These are phyloP conservation scores for Leptogaster cylindrica DNA, from an alignment of 2,888 invertebrate genomes.

Conservation along the genomic window DNA sequence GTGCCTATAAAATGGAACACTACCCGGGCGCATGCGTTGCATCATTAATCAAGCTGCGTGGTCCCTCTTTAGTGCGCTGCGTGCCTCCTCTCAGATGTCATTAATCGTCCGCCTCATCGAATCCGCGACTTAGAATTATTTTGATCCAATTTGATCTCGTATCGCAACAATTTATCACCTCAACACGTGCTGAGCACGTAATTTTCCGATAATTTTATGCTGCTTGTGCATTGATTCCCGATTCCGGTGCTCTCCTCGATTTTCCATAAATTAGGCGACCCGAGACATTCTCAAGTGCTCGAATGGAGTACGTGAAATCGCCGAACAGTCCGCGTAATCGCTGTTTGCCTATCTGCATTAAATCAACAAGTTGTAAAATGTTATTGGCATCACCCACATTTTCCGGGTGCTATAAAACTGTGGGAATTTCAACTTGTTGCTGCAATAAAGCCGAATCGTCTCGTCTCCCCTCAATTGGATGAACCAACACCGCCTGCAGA, in stretches of 20 bases:
- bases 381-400: conserved; percentile 27
- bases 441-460: conserved; percentile 18
- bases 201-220: conserved; percentile 38
- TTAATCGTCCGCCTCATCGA: conserved; percentile 37
- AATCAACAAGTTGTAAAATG: conserved; percentile 28
- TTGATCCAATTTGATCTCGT: conserved; percentile 36
- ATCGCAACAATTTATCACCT: conserved; percentile 29
- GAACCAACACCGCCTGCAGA: background rate
- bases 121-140: conserved; percentile 26
- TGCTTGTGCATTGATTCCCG: conserved; percentile 11
- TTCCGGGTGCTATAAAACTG: conserved; percentile 12
- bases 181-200: conserved; percentile 36
- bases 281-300: conserved; percentile 10
- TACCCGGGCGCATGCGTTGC: conserved; percentile 13
- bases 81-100: conserved; percentile 1
- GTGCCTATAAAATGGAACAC: conserved; percentile 2
- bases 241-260: background rate
- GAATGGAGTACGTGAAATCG: background rate
- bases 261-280: conserved; percentile 13
- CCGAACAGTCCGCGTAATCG: conserved; percentile 3
- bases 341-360: conserved; percentile 22
- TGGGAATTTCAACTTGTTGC: conserved; percentile 21
- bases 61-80: conserved; percentile 12
- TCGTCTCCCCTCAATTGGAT: background rate
- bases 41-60: conserved; percentile 37